Percentiles rank a stretch among this genome's conserved stretches.
Evolutionary conservation across 1,140 invertebrate species (phyloP).

Genomic region (Lepeophtheirus salmonis): DNA sequence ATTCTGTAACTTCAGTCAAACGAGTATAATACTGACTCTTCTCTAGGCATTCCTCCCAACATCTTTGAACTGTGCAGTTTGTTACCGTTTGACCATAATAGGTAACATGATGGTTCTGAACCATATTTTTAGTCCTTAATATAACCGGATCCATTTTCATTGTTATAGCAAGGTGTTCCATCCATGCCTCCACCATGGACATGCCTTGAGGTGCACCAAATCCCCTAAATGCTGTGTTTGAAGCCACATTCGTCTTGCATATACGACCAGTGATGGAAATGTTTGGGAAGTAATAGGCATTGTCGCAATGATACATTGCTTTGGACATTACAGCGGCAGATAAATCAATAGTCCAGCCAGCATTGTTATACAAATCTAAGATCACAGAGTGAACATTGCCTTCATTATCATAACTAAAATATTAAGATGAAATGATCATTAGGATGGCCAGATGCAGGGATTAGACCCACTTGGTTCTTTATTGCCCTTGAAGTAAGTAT

Average conservation of each 20-base stretch:
- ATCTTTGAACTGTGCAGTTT: conserved; percentile 51
- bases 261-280: conserved; percentile 41
- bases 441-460: too few species aligned
- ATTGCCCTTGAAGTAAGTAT: too few species aligned
- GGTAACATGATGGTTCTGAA: conserved; percentile 12
- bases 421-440: too few species aligned
- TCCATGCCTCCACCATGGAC: conserved; percentile 56
- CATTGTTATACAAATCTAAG: conserved; percentile 58
- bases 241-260: conserved; percentile 65
- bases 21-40: conserved; percentile 42
- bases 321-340: conserved; percentile 53
- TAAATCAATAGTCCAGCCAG: conserved; percentile 61
- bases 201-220: conserved; percentile 77
- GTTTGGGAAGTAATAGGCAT: conserved; percentile 46
- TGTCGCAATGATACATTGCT: conserved; percentile 37
- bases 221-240: conserved; percentile 74
- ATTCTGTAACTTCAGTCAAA: conserved; percentile 39
- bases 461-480: too few species aligned
- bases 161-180: conserved; percentile 50
- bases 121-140: conserved; percentile 15
- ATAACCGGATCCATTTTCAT: conserved; percentile 31
- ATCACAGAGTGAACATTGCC: conserved; percentile 53
- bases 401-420: conserved; percentile 31
- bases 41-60: conserved; percentile 62
- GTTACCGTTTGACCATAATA: conserved; percentile 49